Evolutionary conservation across 2,797 vertebrate genomes (phyloP).

Genomic region (Otus scops): DNA sequence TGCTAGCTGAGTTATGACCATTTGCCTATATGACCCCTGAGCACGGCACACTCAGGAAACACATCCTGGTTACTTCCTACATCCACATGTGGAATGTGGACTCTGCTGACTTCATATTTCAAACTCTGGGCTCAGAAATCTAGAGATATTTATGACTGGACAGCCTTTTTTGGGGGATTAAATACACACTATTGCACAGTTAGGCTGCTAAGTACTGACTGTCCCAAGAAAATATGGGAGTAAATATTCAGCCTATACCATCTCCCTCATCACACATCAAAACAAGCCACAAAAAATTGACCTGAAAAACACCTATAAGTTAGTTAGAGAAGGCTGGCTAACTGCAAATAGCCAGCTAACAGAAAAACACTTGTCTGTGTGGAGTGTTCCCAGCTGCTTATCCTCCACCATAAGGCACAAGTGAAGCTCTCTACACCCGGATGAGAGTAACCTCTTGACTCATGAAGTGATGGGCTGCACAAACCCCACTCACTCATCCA

Average conservation of each 20-base stretch:
- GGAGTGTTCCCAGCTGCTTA: not conserved
- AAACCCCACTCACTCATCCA: not conserved
- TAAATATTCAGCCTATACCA: not conserved
- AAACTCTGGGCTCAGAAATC: not conserved
- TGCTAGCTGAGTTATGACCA: not conserved
- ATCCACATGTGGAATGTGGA: not conserved
- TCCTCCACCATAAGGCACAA: not conserved
- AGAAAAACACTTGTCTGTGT: not conserved
- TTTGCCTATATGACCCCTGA: not conserved
- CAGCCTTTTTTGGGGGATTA: not conserved
- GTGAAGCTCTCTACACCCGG: not conserved
- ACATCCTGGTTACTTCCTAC: not conserved
- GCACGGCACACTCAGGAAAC: fast-evolving
- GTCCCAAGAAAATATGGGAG: not conserved
- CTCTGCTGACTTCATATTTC: not conserved
- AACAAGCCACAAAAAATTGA: not conserved
- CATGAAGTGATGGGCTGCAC: not conserved
- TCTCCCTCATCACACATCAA: not conserved
- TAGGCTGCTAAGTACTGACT: not conserved
- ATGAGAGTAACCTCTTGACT: not conserved
- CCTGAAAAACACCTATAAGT: not conserved
- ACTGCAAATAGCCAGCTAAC: not conserved
- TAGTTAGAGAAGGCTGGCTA: not conserved
- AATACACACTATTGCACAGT: not conserved
- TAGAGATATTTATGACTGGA: not conserved